Base-by-base conservation (phyloP, 92 coral and sea anemone species). In the Isaurus tuberculatus region DNA sequence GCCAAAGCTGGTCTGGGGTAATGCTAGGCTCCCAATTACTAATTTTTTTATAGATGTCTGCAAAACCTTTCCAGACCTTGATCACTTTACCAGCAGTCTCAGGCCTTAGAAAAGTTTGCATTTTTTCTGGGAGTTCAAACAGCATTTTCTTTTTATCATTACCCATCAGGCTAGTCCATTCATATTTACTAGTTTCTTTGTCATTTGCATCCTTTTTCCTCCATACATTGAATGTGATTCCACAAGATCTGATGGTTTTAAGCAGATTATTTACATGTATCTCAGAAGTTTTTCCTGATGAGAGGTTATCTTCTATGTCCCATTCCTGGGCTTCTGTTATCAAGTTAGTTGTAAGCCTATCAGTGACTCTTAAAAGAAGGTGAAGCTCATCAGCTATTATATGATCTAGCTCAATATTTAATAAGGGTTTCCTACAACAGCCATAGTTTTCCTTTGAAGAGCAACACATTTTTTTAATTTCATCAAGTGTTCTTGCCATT, bases 131-230 rank as follows among this genome's bases (percentile, higher is more conserved):
- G 22, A 92, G 83, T 44, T 86, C 89, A 11, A 28, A 72, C 58
- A 88, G 34, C 25, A 91, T 23, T 49, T 88, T 91, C 46, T 89
- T 89, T 43, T 84, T 89, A 40, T 84, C 89, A 6, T 65, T 16
- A 32, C 87, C 87, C 28, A 81, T 49, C 19, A 87, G 77, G 34
- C 87, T 87, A 42, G 90, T 87, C 40, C 43, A 87, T 22, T 87
- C 90, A 82, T 81, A 73, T 61, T 29, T 17, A 25, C 84, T 60
- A 49, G 83, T 15, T 48, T 53, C 88, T 26, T 88, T 88, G 10
- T 70, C 83, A 72, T 87, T 75, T 11, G 83, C 87, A 78, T 88
- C 49, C 14, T 69, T 78, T 42, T 88, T 83, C 58, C 79, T 72
- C 91, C 84, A 83, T 3, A 88, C 72, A 64, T 77, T 74, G 71